Base-by-base conservation (phyloP, 1,140 invertebrate species). In the Agrilus planipennis region DNA sequence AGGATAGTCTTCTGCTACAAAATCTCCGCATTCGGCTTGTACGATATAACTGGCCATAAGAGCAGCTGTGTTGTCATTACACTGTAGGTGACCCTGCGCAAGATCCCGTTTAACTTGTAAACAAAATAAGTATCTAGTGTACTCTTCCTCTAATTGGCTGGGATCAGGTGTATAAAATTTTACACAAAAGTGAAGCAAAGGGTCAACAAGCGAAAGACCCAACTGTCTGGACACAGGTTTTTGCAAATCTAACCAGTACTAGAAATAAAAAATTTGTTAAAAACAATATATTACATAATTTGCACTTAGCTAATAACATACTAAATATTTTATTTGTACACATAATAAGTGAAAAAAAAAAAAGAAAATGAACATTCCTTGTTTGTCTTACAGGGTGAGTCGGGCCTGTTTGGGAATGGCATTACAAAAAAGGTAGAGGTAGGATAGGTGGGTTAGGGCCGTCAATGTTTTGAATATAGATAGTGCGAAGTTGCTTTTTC, bases 131-230 rank as follows among this genome's bases (percentile, higher is more conserved):
- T 96, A 98, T 52, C 91, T 72, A 1, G 95, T 99, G 65, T 93
- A 96, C 65, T 99, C 95, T 68, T 99, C 95, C 65, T 99, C 95
- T 22, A 99, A 70, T 55, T 96, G 86, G 18, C 87, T 82, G 10
- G 95, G 95, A 72, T 98, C 94, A 6, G 94, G 93, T 1, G 93
- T 95, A 71, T 98, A 99, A 71, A 99, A 99, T 71, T 99, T 99
- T 36, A 98, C 91, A 60, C 83, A 87, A 66, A 94, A 93, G 50
- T 77, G 72, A 20, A 92, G 67, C 36, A 88, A 68, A 32, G 89
- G 86, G 66, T 93, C 88, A 49, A 85, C 73, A 53, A 91, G 72
- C 0, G 84, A 84, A 6, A 90, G 70, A n/a, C 88, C 87, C 27
- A 99, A 76, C 73, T 99, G 95, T 44, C 93, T 78, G 48, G 88